Evolutionary conservation across 2,888 invertebrate species (phyloP), one percentile per base, ranked within the genome.

Genomic region (Synergus laeviventris): DNA sequence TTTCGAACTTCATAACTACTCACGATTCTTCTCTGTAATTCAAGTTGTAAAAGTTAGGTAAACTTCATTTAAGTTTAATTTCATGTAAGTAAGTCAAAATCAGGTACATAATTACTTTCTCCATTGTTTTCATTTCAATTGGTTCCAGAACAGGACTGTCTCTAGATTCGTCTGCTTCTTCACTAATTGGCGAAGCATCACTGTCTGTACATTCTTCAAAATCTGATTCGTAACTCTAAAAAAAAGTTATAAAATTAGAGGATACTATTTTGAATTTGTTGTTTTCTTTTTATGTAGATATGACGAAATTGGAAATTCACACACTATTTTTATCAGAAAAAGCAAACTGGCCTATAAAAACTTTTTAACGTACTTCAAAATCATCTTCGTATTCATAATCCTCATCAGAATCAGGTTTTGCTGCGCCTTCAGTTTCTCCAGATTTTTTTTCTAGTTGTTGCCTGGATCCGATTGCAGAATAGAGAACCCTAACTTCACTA

Each of bases 221-320:
- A 86, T 92, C 92, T 1, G 92, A 92, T 82, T 92, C 92, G 79
- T 92, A 92, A 82, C 92, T 92, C 92, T 92, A 64, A 62, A 77
- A n/a, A 73, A 45, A 21, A 78, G 74, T 59, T 31, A 77, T 56
- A 78, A 38, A 74, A 4, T 66, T 31, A 31, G n/a, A n/a, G n/a
- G n/a, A n/a, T n/a, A n/a, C n/a, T 5, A 31, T 31, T 7, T 31
- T 31, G 5, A 31, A 31, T 31, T 0, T 31, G 0, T 31, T 31
- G 4, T 31, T 31, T 31, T n/a, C n/a, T n/a, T n/a, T 31, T 31
- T 7, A 31, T 31, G 7, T 5, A 31, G 1, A 31, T 5, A 4
- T 31, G 31, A 31, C 5, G 0, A 31, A 5, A 31, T 5, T 31
- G 31, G 31, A 31, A 31, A 5, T 5, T 31, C 5, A 31, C 31